Conservation (phyloP, 37 sponge, comb jelly and placozoan species). For the Eunapius fragilis region DNA sequence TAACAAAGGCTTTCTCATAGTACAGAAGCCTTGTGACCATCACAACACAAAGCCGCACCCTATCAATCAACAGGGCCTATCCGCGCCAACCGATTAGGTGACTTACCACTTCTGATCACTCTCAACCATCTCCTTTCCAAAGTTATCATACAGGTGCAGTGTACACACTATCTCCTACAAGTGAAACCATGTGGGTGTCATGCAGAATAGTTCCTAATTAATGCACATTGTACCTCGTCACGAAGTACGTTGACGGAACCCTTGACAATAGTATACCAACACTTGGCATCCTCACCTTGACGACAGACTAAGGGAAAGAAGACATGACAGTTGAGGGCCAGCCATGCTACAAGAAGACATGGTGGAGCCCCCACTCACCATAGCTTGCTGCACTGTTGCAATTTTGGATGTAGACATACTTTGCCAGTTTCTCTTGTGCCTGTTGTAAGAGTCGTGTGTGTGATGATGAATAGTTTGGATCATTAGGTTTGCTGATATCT, state of each 20-base stretch:
- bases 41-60: too few relatives aligned
- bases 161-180: slow-evolving; percentile 9
- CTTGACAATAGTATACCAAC: not conserved
- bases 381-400: not conserved
- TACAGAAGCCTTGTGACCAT: too few relatives aligned
- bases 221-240: not conserved
- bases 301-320: not conserved
- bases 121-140: not conserved
- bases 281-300: not conserved
- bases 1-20: too few relatives aligned
- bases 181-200: not conserved
- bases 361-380: not conserved
- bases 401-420: not conserved
- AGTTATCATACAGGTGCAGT: not conserved
- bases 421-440: not conserved
- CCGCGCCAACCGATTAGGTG: not conserved
- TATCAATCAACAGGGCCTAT: too few relatives aligned
- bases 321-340: too few relatives aligned
- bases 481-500: too few relatives aligned
- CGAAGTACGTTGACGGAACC: slow-evolving; percentile 7
- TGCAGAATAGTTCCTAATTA: not conserved
- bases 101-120: not conserved
- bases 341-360: not conserved
- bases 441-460: not conserved
- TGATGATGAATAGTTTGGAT: too few relatives aligned